Evolutionary conservation across 2,888 invertebrate genomes (phyloP).

Genomic region (Drosophila quasianomalipes): DNA sequence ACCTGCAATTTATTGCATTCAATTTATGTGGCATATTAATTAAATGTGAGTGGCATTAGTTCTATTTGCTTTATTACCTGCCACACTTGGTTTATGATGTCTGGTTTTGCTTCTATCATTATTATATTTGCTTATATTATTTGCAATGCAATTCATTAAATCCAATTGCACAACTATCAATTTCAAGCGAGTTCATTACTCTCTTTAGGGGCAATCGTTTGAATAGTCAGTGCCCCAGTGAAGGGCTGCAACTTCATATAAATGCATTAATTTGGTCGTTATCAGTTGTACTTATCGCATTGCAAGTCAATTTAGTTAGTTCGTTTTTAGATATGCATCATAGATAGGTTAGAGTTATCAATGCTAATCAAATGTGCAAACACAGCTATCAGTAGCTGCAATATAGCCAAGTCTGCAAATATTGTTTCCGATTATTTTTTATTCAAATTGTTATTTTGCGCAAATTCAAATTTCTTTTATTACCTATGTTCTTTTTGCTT

Average conservation of each 20-base stretch:
- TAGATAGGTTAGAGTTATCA: conserved; percentile 54
- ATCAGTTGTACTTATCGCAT: conserved; percentile 35
- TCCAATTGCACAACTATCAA: conserved; percentile 20
- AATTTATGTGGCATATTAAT: conserved; percentile 44
- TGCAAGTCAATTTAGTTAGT: neutral
- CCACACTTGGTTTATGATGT: conserved; percentile 19
- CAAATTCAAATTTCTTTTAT: neutral
- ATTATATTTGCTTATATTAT: conserved; percentile 65
- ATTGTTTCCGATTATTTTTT: neutral
- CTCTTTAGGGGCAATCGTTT: conserved; percentile 40
- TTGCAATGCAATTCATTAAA: conserved; percentile 70
- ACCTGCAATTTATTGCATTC: conserved; percentile 49
- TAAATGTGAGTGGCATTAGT: conserved; percentile 28
- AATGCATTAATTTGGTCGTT: conserved; percentile 46
- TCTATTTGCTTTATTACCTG: conserved; percentile 32
- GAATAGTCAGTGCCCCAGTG: conserved; percentile 5
- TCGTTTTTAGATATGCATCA: neutral
- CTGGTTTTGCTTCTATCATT: conserved; percentile 40
- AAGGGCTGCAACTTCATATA: conserved; percentile 40
- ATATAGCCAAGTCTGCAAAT: neutral
- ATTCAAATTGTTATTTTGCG: too few species aligned
- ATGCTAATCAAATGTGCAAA: conserved; percentile 14
- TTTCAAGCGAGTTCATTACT: conserved; percentile 50
- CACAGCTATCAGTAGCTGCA: conserved; percentile 11
- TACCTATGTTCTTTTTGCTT: neutral